phyloP scores from a whole-genome alignment of 2,113 vertebrate genomes.

The Dromaius novaehollandiae region DNA sequence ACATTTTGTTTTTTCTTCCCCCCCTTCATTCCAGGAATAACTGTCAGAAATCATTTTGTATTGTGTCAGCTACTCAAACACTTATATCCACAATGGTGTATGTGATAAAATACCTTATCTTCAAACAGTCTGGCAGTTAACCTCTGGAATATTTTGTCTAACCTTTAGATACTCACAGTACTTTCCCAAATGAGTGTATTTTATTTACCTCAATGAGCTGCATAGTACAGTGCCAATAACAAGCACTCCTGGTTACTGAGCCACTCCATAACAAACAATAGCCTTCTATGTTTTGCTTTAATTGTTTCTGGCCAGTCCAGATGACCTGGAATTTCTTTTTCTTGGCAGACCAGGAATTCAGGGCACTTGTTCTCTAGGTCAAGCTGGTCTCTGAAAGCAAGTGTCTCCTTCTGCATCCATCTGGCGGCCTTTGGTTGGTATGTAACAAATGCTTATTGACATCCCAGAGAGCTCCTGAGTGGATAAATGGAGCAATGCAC shows the following conservation, averaged over 20 bases:
- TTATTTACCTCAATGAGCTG: neutral
- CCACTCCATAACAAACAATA: neutral
- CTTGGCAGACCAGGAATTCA: neutral
- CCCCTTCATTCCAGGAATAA: neutral
- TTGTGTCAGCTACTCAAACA: conserved; percentile 13
- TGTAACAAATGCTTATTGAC: neutral
- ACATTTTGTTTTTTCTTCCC: neutral
- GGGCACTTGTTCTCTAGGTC: neutral
- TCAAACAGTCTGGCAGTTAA: conserved; percentile 4
- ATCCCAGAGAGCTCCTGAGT: neutral
- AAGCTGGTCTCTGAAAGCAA: neutral
- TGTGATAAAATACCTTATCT: conserved; percentile 6
- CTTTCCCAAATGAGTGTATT: neutral
- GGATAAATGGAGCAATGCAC: neutral
- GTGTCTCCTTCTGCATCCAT: neutral
- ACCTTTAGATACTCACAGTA: neutral
- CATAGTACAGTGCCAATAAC: neutral
- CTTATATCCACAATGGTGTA: neutral
- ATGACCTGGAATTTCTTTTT: neutral
- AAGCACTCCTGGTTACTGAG: neutral
- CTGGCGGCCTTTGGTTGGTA: neutral
- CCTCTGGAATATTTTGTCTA: neutral
- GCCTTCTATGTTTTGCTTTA: neutral
- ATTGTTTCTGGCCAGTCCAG: neutral
- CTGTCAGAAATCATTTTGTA: conserved; percentile 20